Percentiles rank a stretch among this genome's conserved stretches.
phyloP scores from a whole-genome alignment of 2,888 invertebrate species.

The Peribatodes rhomboidaria region DNA sequence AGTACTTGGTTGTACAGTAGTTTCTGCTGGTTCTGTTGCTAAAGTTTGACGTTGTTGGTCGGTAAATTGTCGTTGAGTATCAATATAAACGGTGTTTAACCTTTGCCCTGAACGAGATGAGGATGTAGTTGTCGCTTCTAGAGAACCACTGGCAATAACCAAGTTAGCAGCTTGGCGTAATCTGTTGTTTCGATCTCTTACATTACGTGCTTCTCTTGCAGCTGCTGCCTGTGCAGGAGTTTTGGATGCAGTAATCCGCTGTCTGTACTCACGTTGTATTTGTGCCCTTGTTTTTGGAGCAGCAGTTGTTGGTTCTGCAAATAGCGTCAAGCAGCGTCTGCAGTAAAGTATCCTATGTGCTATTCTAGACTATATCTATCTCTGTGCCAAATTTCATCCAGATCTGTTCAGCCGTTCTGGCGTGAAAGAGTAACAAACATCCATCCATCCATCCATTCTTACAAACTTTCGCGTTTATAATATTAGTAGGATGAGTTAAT shows the following conservation, averaged over 20 bases:
- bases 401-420: no score
- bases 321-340: no score
- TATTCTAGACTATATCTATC: no score
- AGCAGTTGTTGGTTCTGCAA: slow-evolving; percentile 8
- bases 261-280: slow-evolving; percentile 48
- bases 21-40: slow-evolving; percentile 37
- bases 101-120: not conserved
- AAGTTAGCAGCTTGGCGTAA: slow-evolving; percentile 47
- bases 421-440: no score
- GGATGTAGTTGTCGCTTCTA: slow-evolving; percentile 11
- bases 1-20: no score
- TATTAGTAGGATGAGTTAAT: no score
- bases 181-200: slow-evolving; percentile 45
- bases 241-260: slow-evolving; percentile 47
- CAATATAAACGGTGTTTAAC: slow-evolving; percentile 4
- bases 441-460: no score
- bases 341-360: no score
- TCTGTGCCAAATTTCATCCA: no score
- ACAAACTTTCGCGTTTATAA: no score
- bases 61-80: slow-evolving; percentile 4
- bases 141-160: slow-evolving; percentile 35
- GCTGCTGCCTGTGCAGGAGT: slow-evolving; percentile 42
- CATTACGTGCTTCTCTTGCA: slow-evolving; percentile 40
- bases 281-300: slow-evolving; percentile 25
- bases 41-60: slow-evolving; percentile 19